phyloP scores from a whole-genome alignment of 2,113 vertebrate genomes.

The Zeus faber region DNA sequence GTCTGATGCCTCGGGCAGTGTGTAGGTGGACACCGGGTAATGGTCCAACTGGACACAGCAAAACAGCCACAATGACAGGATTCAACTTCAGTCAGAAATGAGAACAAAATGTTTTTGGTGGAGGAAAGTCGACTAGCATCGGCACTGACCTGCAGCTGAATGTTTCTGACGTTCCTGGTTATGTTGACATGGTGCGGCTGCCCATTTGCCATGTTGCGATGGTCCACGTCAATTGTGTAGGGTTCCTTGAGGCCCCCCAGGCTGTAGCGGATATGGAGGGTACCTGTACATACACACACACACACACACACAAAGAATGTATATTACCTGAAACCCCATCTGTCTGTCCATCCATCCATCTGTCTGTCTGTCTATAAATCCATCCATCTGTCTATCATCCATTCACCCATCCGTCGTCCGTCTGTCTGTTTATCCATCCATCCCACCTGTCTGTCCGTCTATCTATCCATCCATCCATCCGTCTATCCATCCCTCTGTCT shows the following conservation, averaged over 20 bases:
- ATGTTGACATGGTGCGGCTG: constrained; percentile 93
- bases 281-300: constrained; percentile 69
- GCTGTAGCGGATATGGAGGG: constrained; percentile 89
- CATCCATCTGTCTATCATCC: not conserved
- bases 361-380: not conserved
- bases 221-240: constrained; percentile 83
- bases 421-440: too few relatives aligned
- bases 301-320: not conserved
- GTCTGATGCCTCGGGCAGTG: constrained; percentile 82
- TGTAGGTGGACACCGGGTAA: constrained; percentile 84
- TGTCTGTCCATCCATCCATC: not conserved
- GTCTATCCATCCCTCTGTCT: too few relatives aligned
- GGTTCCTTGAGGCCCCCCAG: constrained; percentile 87
- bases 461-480: too few relatives aligned
- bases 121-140: not conserved
- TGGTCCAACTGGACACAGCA: constrained; percentile 84
- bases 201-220: constrained; percentile 91
- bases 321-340: too few relatives aligned
- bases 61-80: constrained; percentile 18
- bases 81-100: not conserved
- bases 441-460: too few relatives aligned
- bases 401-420: too few relatives aligned
- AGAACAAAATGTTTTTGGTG: not conserved
- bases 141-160: constrained; percentile 80
- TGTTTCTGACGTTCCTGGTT: constrained; percentile 73